A percentile compares a stretch with the other conserved stretches of the same genome.
These are phyloP conservation scores for Steinernema scapterisci DNA, from an alignment of 2,888 invertebrate species.

Conservation along the genomic window DNA sequence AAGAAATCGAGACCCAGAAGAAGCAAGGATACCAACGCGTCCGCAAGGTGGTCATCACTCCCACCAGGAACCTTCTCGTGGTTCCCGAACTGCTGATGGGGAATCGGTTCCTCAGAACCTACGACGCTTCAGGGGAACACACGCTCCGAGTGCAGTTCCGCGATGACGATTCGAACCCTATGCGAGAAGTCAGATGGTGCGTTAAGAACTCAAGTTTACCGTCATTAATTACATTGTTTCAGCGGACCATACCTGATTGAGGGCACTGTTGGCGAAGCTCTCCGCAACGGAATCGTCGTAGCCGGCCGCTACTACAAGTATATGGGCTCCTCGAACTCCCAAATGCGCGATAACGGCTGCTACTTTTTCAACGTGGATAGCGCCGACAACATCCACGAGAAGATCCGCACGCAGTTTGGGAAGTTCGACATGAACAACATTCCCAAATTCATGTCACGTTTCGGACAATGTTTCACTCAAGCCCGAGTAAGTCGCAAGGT, in stretches of 20 bases:
- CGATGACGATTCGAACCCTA: slow-evolving; percentile 45
- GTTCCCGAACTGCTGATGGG: slow-evolving; percentile 67
- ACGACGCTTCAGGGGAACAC: slow-evolving; percentile 50
- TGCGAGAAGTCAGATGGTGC: slow-evolving; percentile 11
- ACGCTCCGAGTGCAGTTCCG: slow-evolving; percentile 58
- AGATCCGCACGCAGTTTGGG: slow-evolving; percentile 45
- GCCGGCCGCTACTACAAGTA: slow-evolving; percentile 54
- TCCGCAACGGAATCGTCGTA: background rate
- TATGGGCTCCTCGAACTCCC: slow-evolving; percentile 67
- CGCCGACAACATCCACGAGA: slow-evolving; percentile 40
- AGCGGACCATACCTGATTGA: slow-evolving; percentile 2
- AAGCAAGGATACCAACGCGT: slow-evolving; percentile 49
- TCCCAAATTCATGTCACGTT: slow-evolving; percentile 59
- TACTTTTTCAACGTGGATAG: slow-evolving; percentile 53
- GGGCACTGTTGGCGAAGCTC: slow-evolving; percentile 11
- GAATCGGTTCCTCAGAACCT: slow-evolving; percentile 64
- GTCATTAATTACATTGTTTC: no score
- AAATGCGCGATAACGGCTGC: slow-evolving; percentile 65
- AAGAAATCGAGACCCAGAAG: slow-evolving; percentile 38
- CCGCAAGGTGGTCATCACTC: slow-evolving; percentile 60
- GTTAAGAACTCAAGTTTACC: no score
- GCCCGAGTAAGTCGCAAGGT: slow-evolving; percentile 40
- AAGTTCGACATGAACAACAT: slow-evolving; percentile 59
- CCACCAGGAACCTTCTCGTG: slow-evolving; percentile 59
- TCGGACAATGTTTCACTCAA: slow-evolving; percentile 53